Percentiles rank a stretch among this genome's conserved stretches.
phyloP scores from a whole-genome alignment of 2,113 vertebrate genomes.

The Scatophagus argus region DNA sequence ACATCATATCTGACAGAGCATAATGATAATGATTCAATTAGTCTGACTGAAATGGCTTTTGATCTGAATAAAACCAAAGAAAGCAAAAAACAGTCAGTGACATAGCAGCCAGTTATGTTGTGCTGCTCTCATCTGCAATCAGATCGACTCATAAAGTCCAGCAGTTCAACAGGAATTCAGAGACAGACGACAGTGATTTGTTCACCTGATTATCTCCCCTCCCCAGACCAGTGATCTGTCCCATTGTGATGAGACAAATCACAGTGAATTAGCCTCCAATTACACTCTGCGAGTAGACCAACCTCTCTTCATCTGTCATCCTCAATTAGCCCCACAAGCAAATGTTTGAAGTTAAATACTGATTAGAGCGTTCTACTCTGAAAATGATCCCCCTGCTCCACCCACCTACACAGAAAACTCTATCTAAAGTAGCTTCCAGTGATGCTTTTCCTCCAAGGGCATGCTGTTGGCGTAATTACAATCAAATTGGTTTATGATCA shows the following conservation, averaged over 20 bases:
- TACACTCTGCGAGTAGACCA: constrained; percentile 59
- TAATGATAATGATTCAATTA: constrained; percentile 23
- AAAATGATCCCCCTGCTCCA: constrained; percentile 50
- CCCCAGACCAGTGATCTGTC: constrained; percentile 69
- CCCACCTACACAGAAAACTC: constrained; percentile 39
- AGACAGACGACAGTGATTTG: constrained; percentile 68
- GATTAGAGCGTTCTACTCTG: constrained; percentile 67
- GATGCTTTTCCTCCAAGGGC: constrained; percentile 28
- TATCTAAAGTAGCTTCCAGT: constrained; percentile 35
- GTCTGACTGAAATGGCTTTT: constrained; percentile 28
- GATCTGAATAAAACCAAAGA: background rate
- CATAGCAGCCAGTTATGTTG: constrained; percentile 30
- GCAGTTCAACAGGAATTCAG: constrained; percentile 55
- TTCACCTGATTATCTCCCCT: constrained; percentile 76
- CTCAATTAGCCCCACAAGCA: constrained; percentile 69
- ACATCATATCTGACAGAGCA: background rate
- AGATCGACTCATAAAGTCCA: constrained; percentile 54
- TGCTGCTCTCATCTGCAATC: constrained; percentile 42
- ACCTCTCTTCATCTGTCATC: constrained; percentile 71
- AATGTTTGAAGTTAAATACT: constrained; percentile 76
- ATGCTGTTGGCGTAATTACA: constrained; percentile 41
- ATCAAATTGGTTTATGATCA: constrained; percentile 50
- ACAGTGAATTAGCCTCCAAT: constrained; percentile 77
- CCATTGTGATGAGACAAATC: constrained; percentile 75
- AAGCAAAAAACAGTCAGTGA: background rate